Evolutionary conservation across 1,140 invertebrate genomes (phyloP), one percentile per base, ranked within the genome.

Genomic region (Apis florea): DNA sequence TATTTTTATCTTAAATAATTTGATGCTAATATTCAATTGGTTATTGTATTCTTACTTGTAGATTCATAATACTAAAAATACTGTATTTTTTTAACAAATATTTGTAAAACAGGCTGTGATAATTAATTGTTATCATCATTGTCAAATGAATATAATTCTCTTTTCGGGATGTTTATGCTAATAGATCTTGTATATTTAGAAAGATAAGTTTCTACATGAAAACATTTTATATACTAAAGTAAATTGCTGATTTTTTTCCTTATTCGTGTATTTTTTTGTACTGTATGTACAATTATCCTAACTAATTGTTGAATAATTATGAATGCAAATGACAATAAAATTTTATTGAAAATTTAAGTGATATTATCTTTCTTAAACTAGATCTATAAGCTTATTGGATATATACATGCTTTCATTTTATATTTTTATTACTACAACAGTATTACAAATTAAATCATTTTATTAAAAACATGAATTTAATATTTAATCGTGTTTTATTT

Each of bases 101-200:
- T 66, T 59, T 86, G 80, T 85, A 77, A 71, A 79, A 70, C 81
- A 86, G 84, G 64, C 85, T 86, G 85, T 86, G 85, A 86, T 86
- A 85, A 82, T 72, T 71, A 85, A n/a, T 21, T 54, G 53, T 82
- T 83, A 74, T 64, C 77, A 53, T 66, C 49, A 40, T 86, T 73
- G 56, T 56, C 61, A 31, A 70, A 73, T 19, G 15, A 85, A 75
- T 86, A 85, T 71, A 61, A 58, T 66, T 53, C 24, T 53, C 51
- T 83, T 47, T 75, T 74, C 56, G 10, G 79, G 69, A 81, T 83
- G 72, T 84, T 79, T 63, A 64, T 21, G 76, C 71, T 72, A 72
- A 61, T 67, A 59, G 64, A 69, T 82, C 59, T 85, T 86, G 82
- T 86, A 86, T 74, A 83, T 86, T 86, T 86, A 86, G 78, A 86